phyloP scores from a whole-genome alignment of 2,888 invertebrate genomes.

The Dolichomitus sp. region DNA sequence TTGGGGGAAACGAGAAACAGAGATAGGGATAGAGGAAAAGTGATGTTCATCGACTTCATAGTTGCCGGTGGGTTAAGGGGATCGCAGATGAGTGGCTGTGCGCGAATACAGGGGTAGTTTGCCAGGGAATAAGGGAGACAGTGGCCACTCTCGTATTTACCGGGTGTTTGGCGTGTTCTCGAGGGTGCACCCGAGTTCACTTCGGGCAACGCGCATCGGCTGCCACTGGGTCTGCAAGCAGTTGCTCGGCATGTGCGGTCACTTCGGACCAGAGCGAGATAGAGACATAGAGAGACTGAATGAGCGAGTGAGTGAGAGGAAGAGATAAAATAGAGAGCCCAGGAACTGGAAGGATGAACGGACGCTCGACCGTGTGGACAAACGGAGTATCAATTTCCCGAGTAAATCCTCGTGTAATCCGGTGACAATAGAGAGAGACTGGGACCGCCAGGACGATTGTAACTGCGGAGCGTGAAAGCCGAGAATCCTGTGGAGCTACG shows the following conservation, averaged over 20 bases:
- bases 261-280: constrained; percentile 43
- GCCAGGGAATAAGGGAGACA: constrained; percentile 52
- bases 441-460: constrained; percentile 56
- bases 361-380: constrained; percentile 72
- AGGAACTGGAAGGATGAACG: constrained; percentile 56
- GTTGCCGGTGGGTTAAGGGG: constrained; percentile 54
- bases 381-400: constrained; percentile 80
- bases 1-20: constrained; percentile 1
- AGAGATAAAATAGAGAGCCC: constrained; percentile 43
- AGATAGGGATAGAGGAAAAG: constrained; percentile 2
- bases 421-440: constrained; percentile 75
- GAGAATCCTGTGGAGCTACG: constrained; percentile 49
- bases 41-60: constrained; percentile 50
- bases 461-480: constrained; percentile 58
- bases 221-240: constrained; percentile 24
- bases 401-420: constrained; percentile 81
- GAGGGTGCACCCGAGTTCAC: constrained; percentile 59
- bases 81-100: constrained; percentile 50
- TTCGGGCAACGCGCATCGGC: constrained; percentile 48
- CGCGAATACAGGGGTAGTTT: constrained; percentile 47
- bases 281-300: constrained; percentile 36
- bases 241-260: constrained; percentile 53
- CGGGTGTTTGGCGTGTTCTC: constrained; percentile 52
- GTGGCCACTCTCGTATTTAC: constrained; percentile 64
- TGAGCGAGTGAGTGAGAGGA: constrained; percentile 46